Conservation (phyloP, 2,113 vertebrate genomes). For the Tachuris rubrigastra region DNA sequence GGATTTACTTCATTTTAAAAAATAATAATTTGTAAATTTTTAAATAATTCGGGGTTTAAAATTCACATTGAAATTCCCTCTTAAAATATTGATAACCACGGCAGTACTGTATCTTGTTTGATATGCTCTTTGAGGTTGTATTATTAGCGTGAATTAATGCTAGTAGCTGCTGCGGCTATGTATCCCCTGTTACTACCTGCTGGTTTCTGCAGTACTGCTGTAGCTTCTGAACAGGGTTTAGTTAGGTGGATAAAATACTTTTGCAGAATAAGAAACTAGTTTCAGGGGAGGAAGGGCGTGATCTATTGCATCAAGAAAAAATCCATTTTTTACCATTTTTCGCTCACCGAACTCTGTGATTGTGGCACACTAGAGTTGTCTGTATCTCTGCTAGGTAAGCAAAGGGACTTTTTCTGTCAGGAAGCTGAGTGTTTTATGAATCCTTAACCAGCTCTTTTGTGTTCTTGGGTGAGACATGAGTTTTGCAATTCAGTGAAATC, state of each 20-base stretch:
- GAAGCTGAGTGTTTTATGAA: not conserved
- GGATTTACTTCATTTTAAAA: conserved; percentile 40
- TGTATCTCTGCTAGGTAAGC: not conserved
- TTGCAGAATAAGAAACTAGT: not conserved
- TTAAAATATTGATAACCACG: conserved; percentile 58
- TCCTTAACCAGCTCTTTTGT: not conserved
- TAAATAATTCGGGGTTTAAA: conserved; percentile 44
- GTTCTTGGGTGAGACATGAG: not conserved
- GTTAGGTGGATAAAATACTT: not conserved
- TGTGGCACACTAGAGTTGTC: not conserved
- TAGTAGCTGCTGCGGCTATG: conserved; percentile 22
- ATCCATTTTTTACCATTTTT: not conserved
- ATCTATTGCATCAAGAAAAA: not conserved
- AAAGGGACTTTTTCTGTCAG: not conserved
- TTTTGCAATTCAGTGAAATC: conserved; percentile 42
- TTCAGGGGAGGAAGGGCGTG: not conserved
- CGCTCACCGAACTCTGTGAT: not conserved
- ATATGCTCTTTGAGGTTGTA: conserved; percentile 65
- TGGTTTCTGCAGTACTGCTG: conserved; percentile 6
- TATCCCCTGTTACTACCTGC: conserved; percentile 48
- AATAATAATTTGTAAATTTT: conserved; percentile 63
- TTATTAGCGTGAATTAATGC: conserved; percentile 64
- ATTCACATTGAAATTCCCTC: conserved; percentile 57
- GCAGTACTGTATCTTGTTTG: conserved; percentile 49
- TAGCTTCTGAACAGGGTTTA: not conserved